Evolutionary conservation across 2,113 vertebrate genomes (phyloP).

Genomic region (Chelonoidis abingdonii): DNA sequence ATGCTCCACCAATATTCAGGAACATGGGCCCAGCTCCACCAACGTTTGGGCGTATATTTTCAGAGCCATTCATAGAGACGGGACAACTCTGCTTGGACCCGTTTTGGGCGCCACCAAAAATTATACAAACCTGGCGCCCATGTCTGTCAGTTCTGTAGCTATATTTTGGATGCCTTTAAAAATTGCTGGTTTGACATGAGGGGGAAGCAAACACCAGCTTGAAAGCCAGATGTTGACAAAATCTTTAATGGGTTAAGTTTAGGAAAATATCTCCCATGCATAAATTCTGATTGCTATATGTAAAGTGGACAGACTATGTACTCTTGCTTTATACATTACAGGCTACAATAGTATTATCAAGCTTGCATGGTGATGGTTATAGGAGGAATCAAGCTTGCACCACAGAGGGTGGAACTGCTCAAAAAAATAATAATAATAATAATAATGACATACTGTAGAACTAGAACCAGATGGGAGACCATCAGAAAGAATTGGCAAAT

Average conservation of each 20-base stretch:
- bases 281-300: background rate
- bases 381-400: background rate
- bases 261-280: background rate
- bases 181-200: background rate
- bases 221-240: constrained; percentile 35
- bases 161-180: constrained; percentile 24
- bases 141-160: constrained; percentile 1
- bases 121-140: no score
- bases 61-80: no score
- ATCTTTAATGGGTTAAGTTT: background rate
- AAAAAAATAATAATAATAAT: background rate
- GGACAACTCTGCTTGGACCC: no score
- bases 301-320: background rate
- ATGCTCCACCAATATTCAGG: no score
- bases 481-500: constrained; percentile 37
- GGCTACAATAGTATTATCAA: background rate
- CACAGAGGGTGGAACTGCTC: background rate
- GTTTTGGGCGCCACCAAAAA: no score
- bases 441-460: background rate
- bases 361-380: background rate
- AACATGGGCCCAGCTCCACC: no score
- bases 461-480: constrained; percentile 21
- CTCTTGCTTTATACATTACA: background rate
- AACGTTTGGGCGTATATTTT: no score
- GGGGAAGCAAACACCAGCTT: background rate